Base-by-base conservation (phyloP, 2,888 invertebrate genomes). In the Drosophila fulvimacula region DNA sequence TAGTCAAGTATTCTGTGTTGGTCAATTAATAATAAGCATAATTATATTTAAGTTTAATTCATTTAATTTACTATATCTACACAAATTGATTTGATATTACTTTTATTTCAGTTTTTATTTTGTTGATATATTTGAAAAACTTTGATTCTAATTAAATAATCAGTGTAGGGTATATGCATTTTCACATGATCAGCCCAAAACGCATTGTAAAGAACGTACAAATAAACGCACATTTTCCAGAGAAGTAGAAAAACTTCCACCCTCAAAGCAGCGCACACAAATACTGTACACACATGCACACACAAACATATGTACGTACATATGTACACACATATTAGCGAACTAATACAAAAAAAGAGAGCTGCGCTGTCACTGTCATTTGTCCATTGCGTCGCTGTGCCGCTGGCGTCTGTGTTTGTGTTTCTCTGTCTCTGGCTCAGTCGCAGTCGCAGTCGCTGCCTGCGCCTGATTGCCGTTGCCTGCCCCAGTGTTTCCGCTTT, bases 401-500 rank as follows among this genome's bases (percentile, higher is more conserved):
- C 51, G 73, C 60, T 65, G 74, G 72, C 73, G 71, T 69, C 51
- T 60, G 52, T 57, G 64, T 41, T 55, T 39, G 39, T 53, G 53
- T 53, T 55, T 55, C 55, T 55, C 30, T 42, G 68, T 71, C 56
- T 60, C 56, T 57, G 64, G 24, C 59, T 68, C 65, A 55, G 72
- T 67, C 56, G 61, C 55, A 53, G 69, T 39, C 64, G 67, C 67
- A 51, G 71, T 71, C 79, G 61, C 88, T 76, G 88, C 85, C 72
- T 78, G 76, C 69, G 82, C 76, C 69, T 71, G 69, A 69, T 76
- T 82, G 88, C 70, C 71, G 76, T 74, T 85, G 84, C 84, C 82
- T 84, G 89, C 74, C 87, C 87, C 88, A 86, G 84, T 83, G 89
- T 87, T 85, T 89, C 84, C 89, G 89, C 89, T 89, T 89, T 87